Conservation (phyloP, 2,888 invertebrate species). For the Urechis unicinctus region DNA sequence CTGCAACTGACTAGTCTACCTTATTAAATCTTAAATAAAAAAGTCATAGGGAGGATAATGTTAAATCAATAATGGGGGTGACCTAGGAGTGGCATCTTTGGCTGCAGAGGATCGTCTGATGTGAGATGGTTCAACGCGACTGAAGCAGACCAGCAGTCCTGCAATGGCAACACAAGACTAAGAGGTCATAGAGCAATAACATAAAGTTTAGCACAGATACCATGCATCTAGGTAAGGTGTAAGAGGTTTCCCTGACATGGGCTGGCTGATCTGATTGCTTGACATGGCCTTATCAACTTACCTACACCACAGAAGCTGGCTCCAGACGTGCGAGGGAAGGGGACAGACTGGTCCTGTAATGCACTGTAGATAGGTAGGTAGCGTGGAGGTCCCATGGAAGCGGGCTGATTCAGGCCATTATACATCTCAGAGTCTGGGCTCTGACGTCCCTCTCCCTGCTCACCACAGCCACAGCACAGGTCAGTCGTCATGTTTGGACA, state of each 20-base stretch:
- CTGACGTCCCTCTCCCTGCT: conserved; percentile 29
- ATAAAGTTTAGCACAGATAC: no score
- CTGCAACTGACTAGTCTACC: no score
- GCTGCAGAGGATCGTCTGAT: not conserved
- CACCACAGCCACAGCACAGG: no score
- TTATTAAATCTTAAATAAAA: no score
- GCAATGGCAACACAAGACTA: conserved; percentile 7
- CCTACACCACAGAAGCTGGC: conserved; percentile 86
- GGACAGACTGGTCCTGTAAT: conserved; percentile 65
- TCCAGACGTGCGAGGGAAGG: conserved; percentile 89
- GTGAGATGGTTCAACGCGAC: conserved; percentile 1
- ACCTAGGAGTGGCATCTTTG: conserved; percentile 5
- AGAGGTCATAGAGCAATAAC: not conserved
- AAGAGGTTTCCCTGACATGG: conserved; percentile 6
- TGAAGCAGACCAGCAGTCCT: conserved; percentile 75
- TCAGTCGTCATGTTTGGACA: no score
- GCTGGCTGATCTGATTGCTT: no score
- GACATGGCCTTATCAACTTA: conserved; percentile 23
- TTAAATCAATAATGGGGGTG: not conserved
- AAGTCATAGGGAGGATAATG: not conserved
- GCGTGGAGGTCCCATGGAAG: conserved; percentile 13
- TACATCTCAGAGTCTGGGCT: conserved; percentile 33
- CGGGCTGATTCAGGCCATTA: conserved; percentile 20
- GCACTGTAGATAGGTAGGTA: conserved; percentile 27
- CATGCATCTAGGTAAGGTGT: no score